Evolutionary conservation across 1,140 invertebrate species (phyloP).

Genomic region (Zophobas atratus): DNA sequence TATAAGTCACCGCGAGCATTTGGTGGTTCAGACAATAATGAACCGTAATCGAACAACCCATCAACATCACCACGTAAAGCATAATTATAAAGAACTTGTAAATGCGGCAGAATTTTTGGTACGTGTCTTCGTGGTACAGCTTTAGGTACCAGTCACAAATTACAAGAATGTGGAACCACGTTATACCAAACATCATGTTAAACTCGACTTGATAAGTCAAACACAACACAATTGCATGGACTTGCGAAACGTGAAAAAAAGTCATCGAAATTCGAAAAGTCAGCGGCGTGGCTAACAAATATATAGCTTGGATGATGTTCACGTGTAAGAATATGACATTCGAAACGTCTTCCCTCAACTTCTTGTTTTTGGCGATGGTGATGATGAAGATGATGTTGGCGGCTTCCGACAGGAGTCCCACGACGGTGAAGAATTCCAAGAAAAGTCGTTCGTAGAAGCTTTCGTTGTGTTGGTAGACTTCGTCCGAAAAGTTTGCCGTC

Average conservation of each 20-base stretch:
- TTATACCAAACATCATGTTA: constrained; percentile 4
- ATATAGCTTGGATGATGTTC: constrained; percentile 37
- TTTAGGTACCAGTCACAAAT: constrained; percentile 41
- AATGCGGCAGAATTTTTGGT: constrained; percentile 20
- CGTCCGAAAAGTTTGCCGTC: not conserved
- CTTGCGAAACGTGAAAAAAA: too few relatives aligned
- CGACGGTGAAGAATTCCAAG: constrained; percentile 43
- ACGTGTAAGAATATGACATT: constrained; percentile 46
- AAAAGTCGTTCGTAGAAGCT: constrained; percentile 10
- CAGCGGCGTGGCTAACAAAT: constrained; percentile 22
- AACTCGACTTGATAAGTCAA: constrained; percentile 21
- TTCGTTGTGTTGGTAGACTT: not conserved
- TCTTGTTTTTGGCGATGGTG: constrained; percentile 46
- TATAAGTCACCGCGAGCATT: not conserved
- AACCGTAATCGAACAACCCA: not conserved
- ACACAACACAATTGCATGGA: not conserved
- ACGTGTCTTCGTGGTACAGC: constrained; percentile 28
- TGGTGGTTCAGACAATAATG: not conserved
- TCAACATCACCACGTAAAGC: constrained; percentile 26
- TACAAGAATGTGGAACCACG: constrained; percentile 25
- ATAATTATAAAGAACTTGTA: constrained; percentile 6
- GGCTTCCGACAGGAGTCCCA: constrained; percentile 32
- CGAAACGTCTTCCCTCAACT: constrained; percentile 27
- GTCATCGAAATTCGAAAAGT: not conserved
- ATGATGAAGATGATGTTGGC: constrained; percentile 36